Conservation (phyloP, 2,113 vertebrate genomes). For the Phasianus colchicus region DNA sequence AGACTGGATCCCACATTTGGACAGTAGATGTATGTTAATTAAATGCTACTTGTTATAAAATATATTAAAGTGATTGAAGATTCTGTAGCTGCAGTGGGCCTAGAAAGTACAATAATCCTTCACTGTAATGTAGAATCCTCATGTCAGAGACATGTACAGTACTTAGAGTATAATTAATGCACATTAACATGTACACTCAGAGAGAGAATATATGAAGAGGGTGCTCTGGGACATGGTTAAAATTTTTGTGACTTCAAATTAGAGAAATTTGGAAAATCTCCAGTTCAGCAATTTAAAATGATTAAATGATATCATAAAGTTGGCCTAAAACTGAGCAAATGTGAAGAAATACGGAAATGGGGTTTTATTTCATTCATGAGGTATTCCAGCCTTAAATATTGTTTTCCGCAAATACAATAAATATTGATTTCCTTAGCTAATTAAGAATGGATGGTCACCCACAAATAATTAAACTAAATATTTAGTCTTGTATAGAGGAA, state of each 20-base stretch:
- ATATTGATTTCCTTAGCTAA: constrained; percentile 48
- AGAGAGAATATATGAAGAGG: constrained; percentile 44
- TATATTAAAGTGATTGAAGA: constrained; percentile 71
- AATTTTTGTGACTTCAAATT: constrained; percentile 55
- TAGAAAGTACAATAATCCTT: constrained; percentile 76
- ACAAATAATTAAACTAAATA: constrained; percentile 60
- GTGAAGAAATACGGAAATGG: constrained; percentile 15
- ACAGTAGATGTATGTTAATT: constrained; percentile 72
- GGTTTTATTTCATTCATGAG: constrained; percentile 35
- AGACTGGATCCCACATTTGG: constrained; percentile 38
- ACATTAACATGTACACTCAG: constrained; percentile 73
- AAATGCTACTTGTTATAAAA: constrained; percentile 74
- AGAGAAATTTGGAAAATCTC: constrained; percentile 46
- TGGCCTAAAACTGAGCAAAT: not conserved
- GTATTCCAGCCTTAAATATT: constrained; percentile 31
- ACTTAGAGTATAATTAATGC: constrained; percentile 76
- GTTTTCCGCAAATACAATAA: constrained; percentile 55
- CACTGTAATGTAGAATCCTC: constrained; percentile 66
- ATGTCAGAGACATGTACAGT: constrained; percentile 68
- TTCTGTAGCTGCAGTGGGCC: constrained; percentile 63
- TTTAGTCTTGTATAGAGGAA: constrained; percentile 4
- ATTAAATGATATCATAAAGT: constrained; percentile 32
- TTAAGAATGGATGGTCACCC: constrained; percentile 35
- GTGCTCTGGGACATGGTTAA: constrained; percentile 65
- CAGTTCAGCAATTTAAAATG: constrained; percentile 36